A percentile compares a stretch with the other conserved stretches of the same genome.
Evolutionary conservation across 2,113 vertebrate genomes (phyloP).

Genomic region (human (Homo sapiens)): DNA sequence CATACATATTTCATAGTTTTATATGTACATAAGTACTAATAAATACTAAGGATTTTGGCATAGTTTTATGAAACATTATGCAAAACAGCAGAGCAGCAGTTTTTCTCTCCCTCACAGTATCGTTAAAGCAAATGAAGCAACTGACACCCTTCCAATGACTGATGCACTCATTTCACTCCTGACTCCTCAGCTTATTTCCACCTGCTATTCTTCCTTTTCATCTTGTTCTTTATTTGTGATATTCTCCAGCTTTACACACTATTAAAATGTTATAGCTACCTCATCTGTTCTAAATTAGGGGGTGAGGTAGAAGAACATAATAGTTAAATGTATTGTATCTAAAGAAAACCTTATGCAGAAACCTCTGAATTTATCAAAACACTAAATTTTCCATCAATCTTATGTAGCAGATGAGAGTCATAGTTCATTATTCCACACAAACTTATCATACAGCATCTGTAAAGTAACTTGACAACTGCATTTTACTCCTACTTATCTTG

Average conservation of each 20-base stretch:
- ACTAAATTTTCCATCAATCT: not conserved
- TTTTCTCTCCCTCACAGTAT: not conserved
- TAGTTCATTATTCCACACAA: not conserved
- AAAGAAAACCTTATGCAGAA: not conserved
- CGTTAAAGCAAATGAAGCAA: not conserved
- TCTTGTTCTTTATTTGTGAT: conserved; percentile 1
- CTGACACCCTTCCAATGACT: not conserved
- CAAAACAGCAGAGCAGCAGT: not conserved
- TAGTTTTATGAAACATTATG: not conserved
- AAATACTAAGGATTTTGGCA: not conserved
- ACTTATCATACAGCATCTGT: not conserved
- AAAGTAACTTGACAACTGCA: not conserved
- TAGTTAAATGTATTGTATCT: not conserved
- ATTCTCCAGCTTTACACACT: not conserved
- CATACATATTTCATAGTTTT: not conserved
- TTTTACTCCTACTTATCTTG: not conserved
- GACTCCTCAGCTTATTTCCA: not conserved
- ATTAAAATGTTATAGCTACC: not conserved
- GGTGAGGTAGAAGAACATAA: not conserved
- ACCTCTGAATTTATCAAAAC: not conserved
- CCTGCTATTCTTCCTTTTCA: not conserved
- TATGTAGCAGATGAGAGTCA: not conserved
- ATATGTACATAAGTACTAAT: not conserved
- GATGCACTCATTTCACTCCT: not conserved
- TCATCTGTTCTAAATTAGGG: not conserved